Evolutionary conservation across 2,888 invertebrate genomes (phyloP).

Genomic region (Caenorhabditis doughertyi): DNA sequence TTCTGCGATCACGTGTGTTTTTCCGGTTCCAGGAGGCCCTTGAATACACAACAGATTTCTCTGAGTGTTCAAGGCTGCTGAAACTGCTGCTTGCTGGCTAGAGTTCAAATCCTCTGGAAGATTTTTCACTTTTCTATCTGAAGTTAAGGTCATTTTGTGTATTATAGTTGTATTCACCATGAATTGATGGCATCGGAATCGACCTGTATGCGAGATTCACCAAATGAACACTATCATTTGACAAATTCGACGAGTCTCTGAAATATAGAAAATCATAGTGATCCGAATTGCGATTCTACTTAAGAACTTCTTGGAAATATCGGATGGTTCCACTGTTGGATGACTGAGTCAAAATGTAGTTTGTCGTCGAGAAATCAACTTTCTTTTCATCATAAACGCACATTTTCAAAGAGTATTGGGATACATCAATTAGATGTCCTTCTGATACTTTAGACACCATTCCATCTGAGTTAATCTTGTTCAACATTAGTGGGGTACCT

Average conservation of each 20-base stretch:
- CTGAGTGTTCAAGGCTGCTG: slow-evolving; percentile 65
- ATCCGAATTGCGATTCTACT: no score
- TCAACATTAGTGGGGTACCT: slow-evolving; percentile 29
- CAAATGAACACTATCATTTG: slow-evolving; percentile 47
- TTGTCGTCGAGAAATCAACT: neutral
- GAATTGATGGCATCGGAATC: slow-evolving; percentile 56
- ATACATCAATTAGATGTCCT: slow-evolving; percentile 24
- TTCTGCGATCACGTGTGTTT: slow-evolving; percentile 73
- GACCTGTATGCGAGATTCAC: slow-evolving; percentile 53
- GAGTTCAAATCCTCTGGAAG: slow-evolving; percentile 51
- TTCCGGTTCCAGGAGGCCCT: slow-evolving; percentile 77
- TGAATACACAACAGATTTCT: slow-evolving; percentile 69
- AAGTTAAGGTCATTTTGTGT: no score
- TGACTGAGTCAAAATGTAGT: slow-evolving; percentile 46
- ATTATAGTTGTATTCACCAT: slow-evolving; percentile 11
- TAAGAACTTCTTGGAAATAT: slow-evolving; percentile 14
- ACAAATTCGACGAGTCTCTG: slow-evolving; percentile 24
- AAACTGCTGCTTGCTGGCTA: slow-evolving; percentile 64
- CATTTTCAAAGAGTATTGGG: neutral
- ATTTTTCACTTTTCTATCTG: slow-evolving; percentile 36
- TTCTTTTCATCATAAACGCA: neutral
- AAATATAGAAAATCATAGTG: no score
- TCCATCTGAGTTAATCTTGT: slow-evolving; percentile 8
- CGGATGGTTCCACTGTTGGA: slow-evolving; percentile 21
- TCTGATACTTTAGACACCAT: slow-evolving; percentile 22